Conservation (phyloP, 2,888 invertebrate species). For the Tachina fera region DNA sequence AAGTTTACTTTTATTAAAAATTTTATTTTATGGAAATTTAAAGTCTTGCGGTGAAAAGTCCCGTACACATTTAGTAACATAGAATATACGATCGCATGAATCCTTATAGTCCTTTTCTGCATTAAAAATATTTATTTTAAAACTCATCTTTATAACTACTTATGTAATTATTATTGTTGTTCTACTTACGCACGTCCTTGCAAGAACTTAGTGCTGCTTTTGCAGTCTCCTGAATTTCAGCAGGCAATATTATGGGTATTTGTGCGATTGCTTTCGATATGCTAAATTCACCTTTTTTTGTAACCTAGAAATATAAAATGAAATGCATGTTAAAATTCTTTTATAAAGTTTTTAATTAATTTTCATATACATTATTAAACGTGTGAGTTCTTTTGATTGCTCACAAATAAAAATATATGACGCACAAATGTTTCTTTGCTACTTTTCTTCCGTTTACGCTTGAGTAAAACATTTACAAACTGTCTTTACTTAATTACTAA, state of each 20-base stretch:
- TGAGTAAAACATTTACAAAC: too few relatives aligned
- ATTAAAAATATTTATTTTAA: slow-evolving; percentile 26
- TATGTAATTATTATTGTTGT: neutral
- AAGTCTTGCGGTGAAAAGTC: slow-evolving; percentile 77
- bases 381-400: too few relatives aligned
- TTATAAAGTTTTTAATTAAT: neutral
- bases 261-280: slow-evolving; percentile 78
- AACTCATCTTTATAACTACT: neutral
- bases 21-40: slow-evolving; percentile 76
- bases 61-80: slow-evolving; percentile 78
- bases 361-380: too few relatives aligned
- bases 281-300: slow-evolving; percentile 80
- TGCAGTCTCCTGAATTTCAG: slow-evolving; percentile 77
- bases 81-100: slow-evolving; percentile 78
- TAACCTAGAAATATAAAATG: slow-evolving; percentile 72
- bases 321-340: neutral
- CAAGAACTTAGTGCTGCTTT: slow-evolving; percentile 76
- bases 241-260: slow-evolving; percentile 79
- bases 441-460: too few relatives aligned
- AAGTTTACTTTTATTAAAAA: slow-evolving; percentile 52
- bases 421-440: too few relatives aligned
- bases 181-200: slow-evolving; percentile 79
- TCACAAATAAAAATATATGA: too few relatives aligned
- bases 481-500: too few relatives aligned
- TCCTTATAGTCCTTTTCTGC: slow-evolving; percentile 80